Percentiles rank a stretch among this genome's conserved stretches.
phyloP scores from a whole-genome alignment of 2,888 invertebrate species.

The Phaonia tiefii region DNA sequence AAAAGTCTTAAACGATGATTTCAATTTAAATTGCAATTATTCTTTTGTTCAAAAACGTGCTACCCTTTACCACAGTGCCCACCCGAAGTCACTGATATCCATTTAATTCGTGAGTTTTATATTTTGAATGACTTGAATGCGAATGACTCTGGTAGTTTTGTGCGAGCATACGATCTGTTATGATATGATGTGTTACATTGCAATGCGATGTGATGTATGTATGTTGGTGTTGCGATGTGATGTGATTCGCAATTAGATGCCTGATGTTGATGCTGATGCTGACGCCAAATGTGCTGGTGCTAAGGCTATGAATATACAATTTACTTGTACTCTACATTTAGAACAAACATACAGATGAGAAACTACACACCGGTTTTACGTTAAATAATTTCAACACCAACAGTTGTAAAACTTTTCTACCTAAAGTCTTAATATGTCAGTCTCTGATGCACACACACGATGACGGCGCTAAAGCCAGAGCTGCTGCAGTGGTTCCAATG shows the following conservation, averaged over 20 bases:
- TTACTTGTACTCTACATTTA: conserved; percentile 3
- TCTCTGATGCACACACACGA: neutral
- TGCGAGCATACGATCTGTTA: neutral
- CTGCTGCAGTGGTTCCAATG: neutral
- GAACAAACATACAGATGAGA: neutral
- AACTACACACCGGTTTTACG: neutral
- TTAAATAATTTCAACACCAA: neutral
- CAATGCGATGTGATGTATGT: neutral
- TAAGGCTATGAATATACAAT: conserved; percentile 3
- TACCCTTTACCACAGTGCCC: neutral
- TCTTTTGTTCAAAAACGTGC: too few species aligned
- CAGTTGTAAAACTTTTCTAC: neutral
- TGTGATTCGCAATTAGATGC: conserved; percentile 10
- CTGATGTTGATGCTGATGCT: neutral
- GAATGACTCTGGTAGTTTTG: conserved; percentile 1
- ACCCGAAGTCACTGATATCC: neutral
- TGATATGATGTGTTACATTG: neutral
- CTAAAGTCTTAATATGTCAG: conserved; percentile 5
- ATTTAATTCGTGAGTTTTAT: conserved; percentile 5
- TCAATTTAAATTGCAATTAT: too few species aligned
- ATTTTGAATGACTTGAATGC: conserved; percentile 20
- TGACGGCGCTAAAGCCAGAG: neutral
- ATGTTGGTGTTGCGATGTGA: neutral
- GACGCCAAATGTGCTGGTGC: neutral
- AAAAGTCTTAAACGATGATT: too few species aligned